Evolutionary conservation across 2,888 invertebrate species (phyloP), one percentile per base, ranked within the genome.

Genomic region (Elmis aenea): DNA sequence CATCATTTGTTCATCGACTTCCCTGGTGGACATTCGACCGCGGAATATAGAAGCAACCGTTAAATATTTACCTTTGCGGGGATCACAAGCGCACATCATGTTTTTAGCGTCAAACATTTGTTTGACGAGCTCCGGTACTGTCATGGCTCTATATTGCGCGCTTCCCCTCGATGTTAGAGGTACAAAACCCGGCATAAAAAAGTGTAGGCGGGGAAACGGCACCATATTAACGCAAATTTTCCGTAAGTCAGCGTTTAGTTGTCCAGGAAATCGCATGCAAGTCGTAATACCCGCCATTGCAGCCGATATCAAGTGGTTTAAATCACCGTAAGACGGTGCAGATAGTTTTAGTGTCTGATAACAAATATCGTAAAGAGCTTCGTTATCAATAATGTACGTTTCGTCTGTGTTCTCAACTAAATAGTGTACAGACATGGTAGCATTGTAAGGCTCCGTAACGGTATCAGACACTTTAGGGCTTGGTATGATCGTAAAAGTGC

Each of bases 71-170:
- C 88, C 88, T 62, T 81, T 83, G 28, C 87, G 71, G 3, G 89
- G 88, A 71, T 90, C 88, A 61, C 87, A 88, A 14, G 89, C 89
- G 34, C 87, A 85, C 88, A 90, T 89, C 83, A 89, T 83, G 70
- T 88, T 90, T 63, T 80, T 81, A 1, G 87, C 83, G 55, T 88
- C 85, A 68, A 91, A 90, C 74, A 85, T 78, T 71, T 84, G 84
- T 49, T 77, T 76, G 2, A 88, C 87, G 26, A 91, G 68, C 61
- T 90, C 78, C 0, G 85, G 80, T 0, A 90, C 88, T 0, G 85
- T 82, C 1, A 84, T 61, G 10, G 84, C 76, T 54, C 85, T 73
- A 70, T 88, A 89, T 6, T 78, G 80, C 54, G 81, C 80, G 45
- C 66, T 68, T 3, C 70, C 75, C 40, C 77, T 66, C 2, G 68